These are phyloP conservation scores for Notothenia rossii DNA, from an alignment of 2,113 vertebrate species.

Conservation along the genomic window DNA sequence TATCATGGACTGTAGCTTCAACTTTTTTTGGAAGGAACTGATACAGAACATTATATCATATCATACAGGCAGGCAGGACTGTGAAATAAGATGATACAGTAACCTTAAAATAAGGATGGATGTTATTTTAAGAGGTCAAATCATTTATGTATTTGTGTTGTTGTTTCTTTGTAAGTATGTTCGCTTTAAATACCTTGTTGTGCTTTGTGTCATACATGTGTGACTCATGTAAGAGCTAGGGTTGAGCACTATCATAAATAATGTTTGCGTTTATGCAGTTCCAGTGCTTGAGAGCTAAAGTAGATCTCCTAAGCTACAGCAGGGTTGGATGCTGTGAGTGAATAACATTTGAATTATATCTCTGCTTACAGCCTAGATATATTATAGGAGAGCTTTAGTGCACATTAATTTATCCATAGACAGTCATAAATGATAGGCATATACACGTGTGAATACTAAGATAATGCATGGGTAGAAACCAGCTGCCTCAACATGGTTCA, in stretches of 20 bases:
- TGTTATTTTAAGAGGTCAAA: neutral
- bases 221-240: neutral
- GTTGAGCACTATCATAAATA: neutral
- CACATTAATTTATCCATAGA: neutral
- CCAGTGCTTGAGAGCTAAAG: neutral
- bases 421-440: neutral
- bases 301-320: neutral
- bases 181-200: neutral
- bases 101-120: neutral
- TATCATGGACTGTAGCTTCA: neutral
- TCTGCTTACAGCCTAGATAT: neutral
- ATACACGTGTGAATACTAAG: neutral
- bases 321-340: neutral
- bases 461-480: neutral
- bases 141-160: neutral
- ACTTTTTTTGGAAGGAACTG: neutral
- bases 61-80: neutral
- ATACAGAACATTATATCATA: neutral
- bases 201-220: neutral
- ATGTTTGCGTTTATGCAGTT: neutral
- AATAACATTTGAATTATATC: neutral
- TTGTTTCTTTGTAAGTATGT: neutral
- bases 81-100: neutral
- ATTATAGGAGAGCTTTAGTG: neutral
- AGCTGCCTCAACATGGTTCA: neutral